Evolutionary conservation across 2,797 vertebrate species (phyloP).

Genomic region (Nannoperca obscura): DNA sequence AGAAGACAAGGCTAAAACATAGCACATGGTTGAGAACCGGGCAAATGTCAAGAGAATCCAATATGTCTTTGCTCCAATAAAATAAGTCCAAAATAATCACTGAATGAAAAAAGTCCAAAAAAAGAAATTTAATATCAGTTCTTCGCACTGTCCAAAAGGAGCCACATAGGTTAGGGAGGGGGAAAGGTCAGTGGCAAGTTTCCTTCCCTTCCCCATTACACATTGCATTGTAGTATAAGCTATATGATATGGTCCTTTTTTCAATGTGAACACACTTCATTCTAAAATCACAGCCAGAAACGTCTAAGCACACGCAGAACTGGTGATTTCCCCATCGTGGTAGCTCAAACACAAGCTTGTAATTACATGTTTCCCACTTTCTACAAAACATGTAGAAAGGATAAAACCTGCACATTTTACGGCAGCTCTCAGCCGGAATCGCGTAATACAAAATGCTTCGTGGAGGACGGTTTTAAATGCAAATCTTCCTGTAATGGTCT

Average conservation of each 20-base stretch:
- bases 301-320: no score
- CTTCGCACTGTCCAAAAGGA: not conserved
- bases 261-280: no score
- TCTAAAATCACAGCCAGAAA: no score
- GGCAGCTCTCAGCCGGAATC: conserved; percentile 14
- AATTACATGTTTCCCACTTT: conserved; percentile 11
- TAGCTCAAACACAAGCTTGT: conserved; percentile 4
- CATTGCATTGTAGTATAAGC: no score
- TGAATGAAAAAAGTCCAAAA: not conserved
- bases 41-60: not conserved
- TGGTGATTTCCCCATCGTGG: not conserved
- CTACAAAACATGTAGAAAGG: conserved; percentile 4
- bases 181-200: not conserved
- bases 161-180: not conserved
- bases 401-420: conserved; percentile 32
- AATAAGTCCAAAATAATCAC: not conserved
- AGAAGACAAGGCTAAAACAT: not conserved
- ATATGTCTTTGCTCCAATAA: not conserved
- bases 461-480: conserved; percentile 33
- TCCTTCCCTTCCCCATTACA: no score
- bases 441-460: conserved; percentile 4
- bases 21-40: not conserved
- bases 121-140: not conserved
- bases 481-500: conserved; percentile 64
- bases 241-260: no score